Evolutionary conservation across 2,888 invertebrate species (phyloP), one percentile per base, ranked within the genome.

Genomic region (Trichopria drosophilae): DNA sequence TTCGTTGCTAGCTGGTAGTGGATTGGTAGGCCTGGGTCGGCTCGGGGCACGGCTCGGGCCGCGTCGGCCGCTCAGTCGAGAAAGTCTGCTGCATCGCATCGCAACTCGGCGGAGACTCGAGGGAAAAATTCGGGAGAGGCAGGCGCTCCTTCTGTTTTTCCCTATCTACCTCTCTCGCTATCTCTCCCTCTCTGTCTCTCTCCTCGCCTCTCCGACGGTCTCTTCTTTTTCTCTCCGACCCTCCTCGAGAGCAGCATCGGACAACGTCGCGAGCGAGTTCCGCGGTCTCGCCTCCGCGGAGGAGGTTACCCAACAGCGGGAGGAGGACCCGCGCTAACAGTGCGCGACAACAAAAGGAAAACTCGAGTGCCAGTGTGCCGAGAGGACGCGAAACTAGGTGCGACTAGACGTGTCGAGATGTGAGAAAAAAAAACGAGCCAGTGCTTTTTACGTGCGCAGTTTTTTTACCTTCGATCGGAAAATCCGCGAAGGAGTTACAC

Each of bases 81-180:
- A 68, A 69, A 70, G 67, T 70, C 66, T 63, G 56, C 65, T 73
- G 73, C 73, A 73, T 62, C 73, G 69, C 68, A 64, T 56, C 65
- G 63, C 64, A 67, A 65, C 71, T 39, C 46, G 50, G 26, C n/a
- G 48, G 40, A 45, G 18, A 29, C 20, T 32, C 26, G n/a, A 23
- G 35, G n/a, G 18, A 6, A 6, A 15, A 4, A 18, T n/a, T 15
- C 9, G 20, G 31, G 29, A 42, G 23, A n/a, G 7, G 22, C 15
- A n/a, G 5, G 22, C 26, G 18, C 6, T 45, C 16, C 15, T 20
- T 4, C 37, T 16, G 6, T 18, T 10, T 16, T 2, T 35, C 26
- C 31, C 12, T 29, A 19, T 31, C 19, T n/a, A n/a, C 15, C 6
- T n/a, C 12, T 22, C 16, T n/a, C 6, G 7, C 19, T 16, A 18